These are phyloP conservation scores for Pedicia rivosa DNA, from an alignment of 2,888 invertebrate species.

Conservation along the genomic window DNA sequence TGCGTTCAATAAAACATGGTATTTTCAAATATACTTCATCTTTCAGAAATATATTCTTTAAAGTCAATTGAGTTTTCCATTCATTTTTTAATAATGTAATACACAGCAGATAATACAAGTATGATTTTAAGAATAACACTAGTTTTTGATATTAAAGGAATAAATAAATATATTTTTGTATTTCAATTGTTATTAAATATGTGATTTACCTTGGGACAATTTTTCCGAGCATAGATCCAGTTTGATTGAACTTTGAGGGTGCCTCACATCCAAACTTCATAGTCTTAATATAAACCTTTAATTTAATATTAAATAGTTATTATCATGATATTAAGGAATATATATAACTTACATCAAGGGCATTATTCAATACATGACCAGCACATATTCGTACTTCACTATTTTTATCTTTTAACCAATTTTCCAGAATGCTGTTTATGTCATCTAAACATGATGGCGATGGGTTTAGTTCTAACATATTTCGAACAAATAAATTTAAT, in stretches of 20 bases:
- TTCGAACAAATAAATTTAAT: constrained; percentile 46
- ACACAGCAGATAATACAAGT: too few species aligned
- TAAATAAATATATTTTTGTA: too few species aligned
- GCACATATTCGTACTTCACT: constrained; percentile 49
- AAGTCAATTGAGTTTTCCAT: too few species aligned
- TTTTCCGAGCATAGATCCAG: constrained; percentile 53
- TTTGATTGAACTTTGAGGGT: constrained; percentile 55
- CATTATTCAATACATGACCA: constrained; percentile 28
- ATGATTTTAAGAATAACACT: too few species aligned
- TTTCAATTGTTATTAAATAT: too few species aligned
- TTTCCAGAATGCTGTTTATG: constrained; percentile 46
- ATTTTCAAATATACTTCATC: too few species aligned
- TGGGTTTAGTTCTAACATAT: constrained; percentile 48
- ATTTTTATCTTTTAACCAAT: constrained; percentile 51
- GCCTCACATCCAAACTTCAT: constrained; percentile 57
- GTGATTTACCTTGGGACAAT: constrained; percentile 59
- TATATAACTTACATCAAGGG: constrained; percentile 29
- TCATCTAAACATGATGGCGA: constrained; percentile 57
- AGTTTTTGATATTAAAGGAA: too few species aligned
- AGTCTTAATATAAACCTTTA: constrained; percentile 51
- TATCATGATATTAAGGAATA: too few species aligned
- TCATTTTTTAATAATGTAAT: too few species aligned
- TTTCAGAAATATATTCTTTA: too few species aligned
- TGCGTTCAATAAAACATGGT: too few species aligned
- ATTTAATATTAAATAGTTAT: too few species aligned